Evolutionary conservation across 2,797 vertebrate genomes (phyloP), one percentile per base, ranked within the genome.

Genomic region (Enteromius thamalakanensis): DNA sequence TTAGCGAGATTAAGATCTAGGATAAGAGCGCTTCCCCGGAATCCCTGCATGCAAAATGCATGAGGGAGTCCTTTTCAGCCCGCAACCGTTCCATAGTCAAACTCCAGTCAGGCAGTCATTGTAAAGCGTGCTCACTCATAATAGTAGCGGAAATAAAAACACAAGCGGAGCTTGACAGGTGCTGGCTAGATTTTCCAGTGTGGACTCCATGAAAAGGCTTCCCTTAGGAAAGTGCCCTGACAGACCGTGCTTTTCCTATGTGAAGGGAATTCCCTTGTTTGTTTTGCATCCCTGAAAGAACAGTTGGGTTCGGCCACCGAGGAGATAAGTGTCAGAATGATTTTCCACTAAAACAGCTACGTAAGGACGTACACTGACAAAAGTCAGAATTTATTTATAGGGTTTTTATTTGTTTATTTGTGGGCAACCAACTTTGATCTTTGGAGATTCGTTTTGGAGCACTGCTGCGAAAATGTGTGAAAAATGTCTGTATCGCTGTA

Each of bases 31-130:
- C 90, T 91, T 93, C 91, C 91, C 92, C 89, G 93, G 92, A 94
- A 94, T 92, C 88, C 88, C 90, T 21, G 6, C 89, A 94, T 94
- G 93, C 94, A 95, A 95, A 95, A 51, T 51, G 91, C 64, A 90
- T 60, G 47, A 0, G 67, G 86, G 86, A 15, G 88, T 80, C 84
- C 86, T 87, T 84, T 79, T 86, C 85, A 80, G 65, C 88, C 42
- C 17, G 12, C n/a, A 72, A 84, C 47, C 7, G 6, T 84, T 84
- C 79, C 77, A 15, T 60, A 51, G 23, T 23, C 74, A 79, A 21
- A 53, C 70, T 26, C 58, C 4, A 26, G 79, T 62, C 42, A 47
- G 12, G 74, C 80, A 65, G 42, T 79, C 53, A 80, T 60, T 65
- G 37, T 47, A n/a, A 58, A 60, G 45, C 62, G 42, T 12, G 62